Evolutionary conservation across 2,888 invertebrate species (phyloP).

Genomic region (Belgica antarctica): DNA sequence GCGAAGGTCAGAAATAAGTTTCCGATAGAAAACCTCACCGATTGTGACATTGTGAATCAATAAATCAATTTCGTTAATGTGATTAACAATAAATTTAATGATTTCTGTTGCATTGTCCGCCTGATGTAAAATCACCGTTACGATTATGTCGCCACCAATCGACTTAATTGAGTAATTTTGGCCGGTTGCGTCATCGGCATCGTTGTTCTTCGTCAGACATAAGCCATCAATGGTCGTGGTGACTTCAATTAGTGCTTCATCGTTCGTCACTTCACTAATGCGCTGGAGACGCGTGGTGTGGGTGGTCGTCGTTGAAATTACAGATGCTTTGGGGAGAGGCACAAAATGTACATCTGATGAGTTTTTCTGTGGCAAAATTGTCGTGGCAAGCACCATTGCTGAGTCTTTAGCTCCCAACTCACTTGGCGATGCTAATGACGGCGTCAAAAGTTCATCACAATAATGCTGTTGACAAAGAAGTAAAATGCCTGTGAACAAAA

Average conservation of each 20-base stretch:
- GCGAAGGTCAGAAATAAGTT: neutral
- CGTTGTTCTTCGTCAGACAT: neutral
- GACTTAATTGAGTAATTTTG: conserved; percentile 49
- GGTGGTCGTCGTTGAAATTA: neutral
- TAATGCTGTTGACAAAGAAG: conserved; percentile 18
- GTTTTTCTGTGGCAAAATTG: neutral
- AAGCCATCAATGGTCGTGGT: conserved; percentile 6
- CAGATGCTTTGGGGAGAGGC: neutral
- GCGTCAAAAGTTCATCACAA: conserved; percentile 22
- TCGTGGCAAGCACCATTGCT: conserved; percentile 10
- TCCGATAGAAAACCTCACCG: conserved; percentile 48
- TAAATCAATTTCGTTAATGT: conserved; percentile 53
- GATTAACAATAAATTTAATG: conserved; percentile 53
- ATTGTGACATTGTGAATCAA: conserved; percentile 52
- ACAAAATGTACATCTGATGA: neutral
- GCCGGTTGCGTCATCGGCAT: neutral
- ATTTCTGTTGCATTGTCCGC: conserved; percentile 50
- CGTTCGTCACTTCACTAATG: neutral
- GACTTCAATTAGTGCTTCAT: conserved; percentile 5
- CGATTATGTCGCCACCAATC: conserved; percentile 52
- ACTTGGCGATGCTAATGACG: conserved; percentile 10
- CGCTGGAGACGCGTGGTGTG: neutral
- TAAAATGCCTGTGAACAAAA: conserved; percentile 1
- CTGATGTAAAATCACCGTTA: conserved; percentile 50
- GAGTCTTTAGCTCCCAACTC: conserved; percentile 2